phyloP scores from a whole-genome alignment of 2,797 vertebrate species.

The Chelidonichthys spinosus region DNA sequence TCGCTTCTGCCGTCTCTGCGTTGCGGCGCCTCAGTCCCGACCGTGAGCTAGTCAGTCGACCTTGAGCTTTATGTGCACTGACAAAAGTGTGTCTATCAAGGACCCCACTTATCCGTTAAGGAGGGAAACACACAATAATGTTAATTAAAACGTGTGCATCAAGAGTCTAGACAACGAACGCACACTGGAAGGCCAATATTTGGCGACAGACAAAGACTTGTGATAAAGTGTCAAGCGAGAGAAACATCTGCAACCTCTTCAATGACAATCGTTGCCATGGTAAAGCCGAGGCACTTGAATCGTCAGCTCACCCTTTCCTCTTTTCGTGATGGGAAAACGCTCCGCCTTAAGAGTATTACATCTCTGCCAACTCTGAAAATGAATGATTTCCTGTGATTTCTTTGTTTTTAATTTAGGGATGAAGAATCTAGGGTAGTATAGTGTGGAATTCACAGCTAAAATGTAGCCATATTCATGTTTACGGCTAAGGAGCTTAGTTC shows the following conservation, averaged over 20 bases:
- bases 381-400: constrained; percentile 14
- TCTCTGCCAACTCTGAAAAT: constrained; percentile 17
- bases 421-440: not conserved
- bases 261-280: constrained; percentile 61
- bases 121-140: constrained; percentile 29
- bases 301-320: constrained; percentile 12
- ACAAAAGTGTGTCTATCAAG: constrained; percentile 29
- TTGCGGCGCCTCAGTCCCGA: not conserved
- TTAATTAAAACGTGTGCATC: constrained; percentile 36
- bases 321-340: constrained; percentile 29
- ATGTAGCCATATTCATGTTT: constrained; percentile 1
- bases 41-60: not conserved
- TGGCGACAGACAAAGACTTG: constrained; percentile 51
- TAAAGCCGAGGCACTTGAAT: constrained; percentile 43
- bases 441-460: not conserved
- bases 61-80: constrained; percentile 19
- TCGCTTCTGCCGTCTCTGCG: constrained; percentile 3
- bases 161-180: constrained; percentile 37
- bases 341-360: constrained; percentile 18
- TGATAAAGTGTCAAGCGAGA: constrained; percentile 41
- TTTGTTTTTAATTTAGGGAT: constrained; percentile 5
- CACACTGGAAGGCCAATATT: constrained; percentile 48
- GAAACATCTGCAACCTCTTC: constrained; percentile 67
- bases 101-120: constrained; percentile 22
- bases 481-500: constrained; percentile 30